These are phyloP conservation scores for Euphonia xanthogaster DNA, from an alignment of 2,797 vertebrate species.

Conservation along the genomic window DNA sequence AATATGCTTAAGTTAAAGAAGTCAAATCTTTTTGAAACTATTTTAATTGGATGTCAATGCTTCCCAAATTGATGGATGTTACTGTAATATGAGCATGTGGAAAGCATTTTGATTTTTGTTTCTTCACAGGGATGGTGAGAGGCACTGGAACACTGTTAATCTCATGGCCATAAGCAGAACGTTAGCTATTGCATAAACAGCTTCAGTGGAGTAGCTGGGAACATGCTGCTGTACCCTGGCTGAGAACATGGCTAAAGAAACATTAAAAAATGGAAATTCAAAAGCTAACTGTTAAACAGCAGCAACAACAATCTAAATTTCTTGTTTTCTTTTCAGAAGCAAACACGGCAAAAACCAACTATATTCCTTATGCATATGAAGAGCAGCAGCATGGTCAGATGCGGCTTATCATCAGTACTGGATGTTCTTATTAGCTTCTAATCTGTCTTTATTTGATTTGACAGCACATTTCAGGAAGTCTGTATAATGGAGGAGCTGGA, in stretches of 20 bases:
- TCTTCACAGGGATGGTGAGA: neutral
- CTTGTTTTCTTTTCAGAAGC: neutral
- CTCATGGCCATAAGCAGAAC: neutral
- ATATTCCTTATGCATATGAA: conserved; percentile 23
- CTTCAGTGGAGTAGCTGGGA: neutral
- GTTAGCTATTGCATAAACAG: conserved; percentile 22
- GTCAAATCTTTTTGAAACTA: neutral
- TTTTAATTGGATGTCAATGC: neutral
- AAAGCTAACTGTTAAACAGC: neutral
- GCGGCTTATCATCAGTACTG: neutral
- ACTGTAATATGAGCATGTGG: neutral
- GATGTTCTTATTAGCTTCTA: conserved; percentile 17
- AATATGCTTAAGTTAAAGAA: neutral
- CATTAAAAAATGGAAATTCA: neutral
- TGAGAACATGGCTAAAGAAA: neutral
- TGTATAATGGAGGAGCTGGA: conserved; percentile 36
- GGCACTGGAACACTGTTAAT: neutral
- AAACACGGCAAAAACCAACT: neutral
- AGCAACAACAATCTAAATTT: neutral
- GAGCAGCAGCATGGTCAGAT: neutral
- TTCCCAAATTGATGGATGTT: neutral
- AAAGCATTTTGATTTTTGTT: conserved; percentile 12
- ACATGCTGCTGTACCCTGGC: neutral
- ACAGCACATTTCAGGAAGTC: neutral
- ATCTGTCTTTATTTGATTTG: conserved; percentile 1